A percentile compares a stretch with the other conserved stretches of the same genome.
Conservation (phyloP, 1,140 invertebrate species). For the Eumaeus atala region DNA sequence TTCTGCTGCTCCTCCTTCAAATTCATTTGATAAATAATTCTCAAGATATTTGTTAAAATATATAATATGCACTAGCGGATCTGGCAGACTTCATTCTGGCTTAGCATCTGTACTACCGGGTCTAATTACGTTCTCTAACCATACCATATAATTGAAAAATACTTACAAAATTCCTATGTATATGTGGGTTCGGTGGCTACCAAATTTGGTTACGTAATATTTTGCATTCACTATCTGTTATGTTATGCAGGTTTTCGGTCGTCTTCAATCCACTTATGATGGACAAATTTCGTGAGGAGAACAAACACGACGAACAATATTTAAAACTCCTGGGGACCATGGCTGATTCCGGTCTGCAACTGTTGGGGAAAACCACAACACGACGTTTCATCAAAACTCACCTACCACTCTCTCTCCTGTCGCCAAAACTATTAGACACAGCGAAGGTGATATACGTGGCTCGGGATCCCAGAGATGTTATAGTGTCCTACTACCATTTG, state of each 20-base stretch:
- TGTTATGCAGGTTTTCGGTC: conserved; percentile 40
- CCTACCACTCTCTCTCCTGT: conserved; percentile 75
- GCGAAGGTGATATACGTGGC: conserved; percentile 84
- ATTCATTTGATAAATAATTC: too few relatives aligned
- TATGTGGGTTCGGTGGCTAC: too few relatives aligned
- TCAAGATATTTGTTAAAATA: too few relatives aligned
- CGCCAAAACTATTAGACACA: conserved; percentile 76
- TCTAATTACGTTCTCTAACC: too few relatives aligned
- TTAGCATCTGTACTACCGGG: too few relatives aligned
- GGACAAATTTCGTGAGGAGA: conserved; percentile 30
- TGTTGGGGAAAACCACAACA: conserved; percentile 55
- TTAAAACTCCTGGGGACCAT: conserved; percentile 41
- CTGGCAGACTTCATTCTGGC: too few relatives aligned
- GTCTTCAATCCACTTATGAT: conserved; percentile 57
- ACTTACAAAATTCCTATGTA: too few relatives aligned
- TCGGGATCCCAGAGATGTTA: conserved; percentile 90
- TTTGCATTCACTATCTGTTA: too few relatives aligned
- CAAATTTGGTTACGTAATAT: too few relatives aligned
- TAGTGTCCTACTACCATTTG: conserved; percentile 89
- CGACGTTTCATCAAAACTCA: conserved; percentile 62
- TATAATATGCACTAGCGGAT: too few relatives aligned
- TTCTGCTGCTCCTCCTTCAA: too few relatives aligned
- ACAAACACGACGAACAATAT: conserved; percentile 49
- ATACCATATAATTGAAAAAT: too few relatives aligned
- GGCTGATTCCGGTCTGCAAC: conserved; percentile 38